Evolutionary conservation across 2,797 vertebrate species (phyloP), one percentile per base, ranked within the genome.

Genomic region (Gobio occitaniae): DNA sequence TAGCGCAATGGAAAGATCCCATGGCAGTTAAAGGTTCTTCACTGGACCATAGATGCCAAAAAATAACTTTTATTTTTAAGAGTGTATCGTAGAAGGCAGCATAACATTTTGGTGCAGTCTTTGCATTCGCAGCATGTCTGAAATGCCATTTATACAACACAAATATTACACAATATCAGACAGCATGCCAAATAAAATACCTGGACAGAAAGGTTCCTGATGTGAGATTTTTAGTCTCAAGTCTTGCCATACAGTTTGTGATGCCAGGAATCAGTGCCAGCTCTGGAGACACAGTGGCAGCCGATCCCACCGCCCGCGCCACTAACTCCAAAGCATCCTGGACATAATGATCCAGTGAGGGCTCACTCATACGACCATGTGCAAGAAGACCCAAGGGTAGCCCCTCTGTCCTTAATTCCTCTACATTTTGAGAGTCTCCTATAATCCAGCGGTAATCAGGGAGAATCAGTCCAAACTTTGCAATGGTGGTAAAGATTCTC

Each of bases 121-220:
- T 47, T 13, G 7, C 2, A 47, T 47, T 47, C 13, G 4, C 21
- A 47, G 41, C 21, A 15, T 71, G 65, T 36, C 65, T 17, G 8
- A 19, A 15, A 74, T 50, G 47, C 44, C 8, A 32, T 16, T 16
- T 16, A 19, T 17, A 66, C 3, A 16, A 12, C 48, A 54, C 50
- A 75, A 44, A 56, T 36, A 69, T 50, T 86, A 47, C 11, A 4
- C 63, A 76, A 32, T 2, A 63, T 10, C 29, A 86, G 52, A 12
- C 76, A 38, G 54, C 47, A 16, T 16, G 59, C 74, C 15, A 29
- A 65, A 47, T 78, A 12, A 25, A 21, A 89, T 97, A 99, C 98
- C 97, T 98, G 93, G 98, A 95, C 91, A 99, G 94, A 93, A 97
- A 99, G 77, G 96, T 95, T 91, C 97, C 98, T 78, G 98, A 98